Evolutionary conservation across 1,140 invertebrate species (phyloP).

Genomic region (Dendroctonus ponderosae): DNA sequence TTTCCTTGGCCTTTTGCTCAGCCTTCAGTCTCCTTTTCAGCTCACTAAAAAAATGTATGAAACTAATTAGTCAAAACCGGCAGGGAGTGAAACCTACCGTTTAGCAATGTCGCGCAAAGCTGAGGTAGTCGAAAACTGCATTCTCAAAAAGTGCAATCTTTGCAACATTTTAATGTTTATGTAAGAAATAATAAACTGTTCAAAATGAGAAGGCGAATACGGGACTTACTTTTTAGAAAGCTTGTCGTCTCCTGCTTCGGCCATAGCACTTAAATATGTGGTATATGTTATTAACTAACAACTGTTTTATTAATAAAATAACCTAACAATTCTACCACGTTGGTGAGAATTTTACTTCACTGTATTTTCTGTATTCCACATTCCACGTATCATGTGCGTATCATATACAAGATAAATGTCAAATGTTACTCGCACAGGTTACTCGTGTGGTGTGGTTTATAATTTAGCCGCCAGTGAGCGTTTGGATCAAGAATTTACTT

Average conservation of each 20-base stretch:
- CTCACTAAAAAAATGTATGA: constrained; percentile 58
- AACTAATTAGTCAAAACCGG: constrained; percentile 37
- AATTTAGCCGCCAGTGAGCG: too few relatives aligned
- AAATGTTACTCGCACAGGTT: too few relatives aligned
- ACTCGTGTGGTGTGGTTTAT: too few relatives aligned
- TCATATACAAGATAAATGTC: too few relatives aligned
- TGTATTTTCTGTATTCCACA: too few relatives aligned
- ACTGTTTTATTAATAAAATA: too few relatives aligned
- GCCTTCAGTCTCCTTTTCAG: constrained; percentile 86
- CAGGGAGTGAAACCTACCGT: constrained; percentile 40
- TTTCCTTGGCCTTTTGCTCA: constrained; percentile 91
- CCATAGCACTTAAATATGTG: constrained; percentile 51
- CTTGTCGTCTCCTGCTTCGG: constrained; percentile 59
- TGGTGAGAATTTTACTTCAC: too few relatives aligned
- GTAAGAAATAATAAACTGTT: constrained; percentile 31
- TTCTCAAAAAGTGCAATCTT: constrained; percentile 34
- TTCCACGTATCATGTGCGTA: too few relatives aligned
- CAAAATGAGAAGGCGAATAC: too few relatives aligned
- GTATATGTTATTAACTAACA: neutral
- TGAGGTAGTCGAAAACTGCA: constrained; percentile 30
- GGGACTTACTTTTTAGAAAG: constrained; percentile 70
- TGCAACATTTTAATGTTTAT: constrained; percentile 47
- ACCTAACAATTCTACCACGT: too few relatives aligned
- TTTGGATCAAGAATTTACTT: too few relatives aligned
- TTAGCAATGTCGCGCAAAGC: constrained; percentile 40